phyloP scores from a whole-genome alignment of 2,797 vertebrate genomes.

The Staurois parvus region DNA sequence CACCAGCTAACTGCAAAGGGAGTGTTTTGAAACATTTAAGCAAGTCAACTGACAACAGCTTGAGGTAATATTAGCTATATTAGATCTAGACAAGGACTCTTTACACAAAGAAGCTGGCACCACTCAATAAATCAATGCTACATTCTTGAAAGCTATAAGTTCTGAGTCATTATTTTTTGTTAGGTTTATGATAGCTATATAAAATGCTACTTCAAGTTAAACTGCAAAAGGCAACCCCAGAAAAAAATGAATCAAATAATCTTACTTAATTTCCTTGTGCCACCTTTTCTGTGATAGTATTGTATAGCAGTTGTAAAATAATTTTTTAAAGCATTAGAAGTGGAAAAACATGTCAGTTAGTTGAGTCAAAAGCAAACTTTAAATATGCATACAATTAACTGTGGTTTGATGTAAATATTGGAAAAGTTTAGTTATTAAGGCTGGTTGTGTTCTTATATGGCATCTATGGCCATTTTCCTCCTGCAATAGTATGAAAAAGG shows the following conservation, averaged over 20 bases:
- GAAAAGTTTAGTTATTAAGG: no score
- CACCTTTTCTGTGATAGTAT: neutral
- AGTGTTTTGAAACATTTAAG: slow-evolving; percentile 76
- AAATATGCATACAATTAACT: no score
- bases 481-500: no score
- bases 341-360: neutral
- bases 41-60: slow-evolving; percentile 80
- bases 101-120: slow-evolving; percentile 72
- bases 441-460: no score
- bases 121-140: slow-evolving; percentile 79
- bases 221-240: slow-evolving; percentile 69
- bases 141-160: slow-evolving; percentile 76
- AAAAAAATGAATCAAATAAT: slow-evolving; percentile 49
- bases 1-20: slow-evolving; percentile 71
- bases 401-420: no score
- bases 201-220: slow-evolving; percentile 72
- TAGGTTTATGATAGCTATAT: slow-evolving; percentile 72
- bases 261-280: slow-evolving; percentile 34
- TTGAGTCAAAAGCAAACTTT: neutral
- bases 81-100: slow-evolving; percentile 76
- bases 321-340: neutral
- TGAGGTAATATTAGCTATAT: slow-evolving; percentile 79
- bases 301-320: neutral
- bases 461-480: no score
- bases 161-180: slow-evolving; percentile 78